Evolutionary conservation across 2,888 invertebrate species (phyloP).

Genomic region (Caenorhabditis drosophilae): DNA sequence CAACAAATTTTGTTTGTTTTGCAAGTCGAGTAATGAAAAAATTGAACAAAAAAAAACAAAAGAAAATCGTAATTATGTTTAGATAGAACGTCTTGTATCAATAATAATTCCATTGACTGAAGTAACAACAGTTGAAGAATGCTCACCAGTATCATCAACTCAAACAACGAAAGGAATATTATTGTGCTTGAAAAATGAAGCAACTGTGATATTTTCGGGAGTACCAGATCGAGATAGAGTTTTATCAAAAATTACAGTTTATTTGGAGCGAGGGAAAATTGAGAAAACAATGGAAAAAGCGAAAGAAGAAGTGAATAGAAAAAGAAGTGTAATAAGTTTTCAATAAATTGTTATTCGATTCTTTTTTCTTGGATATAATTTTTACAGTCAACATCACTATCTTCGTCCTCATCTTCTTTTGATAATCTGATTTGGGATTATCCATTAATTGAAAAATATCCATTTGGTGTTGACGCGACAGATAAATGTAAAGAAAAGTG

Average conservation of each 20-base stretch:
- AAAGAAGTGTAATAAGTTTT: constrained; percentile 13
- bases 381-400: constrained; percentile 29
- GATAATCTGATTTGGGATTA: constrained; percentile 33
- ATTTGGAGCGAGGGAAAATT: constrained; percentile 43
- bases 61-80: too few species aligned
- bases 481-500: constrained; percentile 45
- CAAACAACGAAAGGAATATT: constrained; percentile 36
- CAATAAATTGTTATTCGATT: not conserved
- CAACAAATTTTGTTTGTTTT: constrained; percentile 93
- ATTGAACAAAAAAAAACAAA: too few species aligned
- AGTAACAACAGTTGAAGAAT: constrained; percentile 61
- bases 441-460: constrained; percentile 51
- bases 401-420: constrained; percentile 25
- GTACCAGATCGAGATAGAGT: constrained; percentile 59
- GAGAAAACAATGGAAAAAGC: constrained; percentile 39
- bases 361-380: not conserved
- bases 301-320: constrained; percentile 6
- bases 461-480: constrained; percentile 46
- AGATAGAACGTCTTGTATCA: constrained; percentile 61
- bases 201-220: constrained; percentile 49
- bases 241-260: constrained; percentile 48
- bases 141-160: constrained; percentile 32
- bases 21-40: constrained; percentile 83
- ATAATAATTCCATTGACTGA: constrained; percentile 60
- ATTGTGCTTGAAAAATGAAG: constrained; percentile 38